Base-by-base conservation (phyloP, 2,888 invertebrate species). In the Sisyra terminalis region DNA sequence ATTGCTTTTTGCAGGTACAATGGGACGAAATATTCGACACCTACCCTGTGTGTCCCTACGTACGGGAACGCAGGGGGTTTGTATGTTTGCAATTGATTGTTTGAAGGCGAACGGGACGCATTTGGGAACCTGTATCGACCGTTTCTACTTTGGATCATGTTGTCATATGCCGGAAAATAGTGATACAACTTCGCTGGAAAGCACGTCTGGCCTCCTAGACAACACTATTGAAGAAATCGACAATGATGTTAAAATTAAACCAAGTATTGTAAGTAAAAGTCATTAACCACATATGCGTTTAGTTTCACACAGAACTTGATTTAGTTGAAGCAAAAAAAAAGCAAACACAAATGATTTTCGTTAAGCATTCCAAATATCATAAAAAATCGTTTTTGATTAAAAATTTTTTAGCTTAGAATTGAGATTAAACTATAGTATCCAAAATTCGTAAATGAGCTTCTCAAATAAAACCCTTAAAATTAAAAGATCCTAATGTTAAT, bases 51-150 rank as follows among this genome's bases (percentile, higher is more conserved):
- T 87, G 58, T 85, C 86, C 44, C 72, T 84, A 56, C 74, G 77
- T 56, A 78, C 79, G 24, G 80, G 77, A 29, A 75, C 83, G 50
- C 79, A 79, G 47, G 90, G 92, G 1, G 71, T 86, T 1, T 92
- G 92, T 56, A 92, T 92, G 92, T 92, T 92, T 57, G 90, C 89
- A 46, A 88, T 88, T 61, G 86, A 90, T 54, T 92, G 90, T 59
- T 73, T 86, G 38, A 86, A 88, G 67, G 75, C 83, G 46, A 90
- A 90, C 57, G 92, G 92, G 34, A 83, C 88, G 1, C 90, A 92
- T 54, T 65, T 92, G 49, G 90, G 89, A 24, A 89, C 89, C 2
- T 92, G 92, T 60, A 87, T 90, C 55, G 90, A 92, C 63, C 75
- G 88, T 48, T 90, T 90, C 61, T 90, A 89, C 65, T 90, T 90